Percentiles rank a stretch among this genome's conserved stretches.
Conservation (phyloP, 1,140 invertebrate genomes). For the Heliconius nattereri region DNA sequence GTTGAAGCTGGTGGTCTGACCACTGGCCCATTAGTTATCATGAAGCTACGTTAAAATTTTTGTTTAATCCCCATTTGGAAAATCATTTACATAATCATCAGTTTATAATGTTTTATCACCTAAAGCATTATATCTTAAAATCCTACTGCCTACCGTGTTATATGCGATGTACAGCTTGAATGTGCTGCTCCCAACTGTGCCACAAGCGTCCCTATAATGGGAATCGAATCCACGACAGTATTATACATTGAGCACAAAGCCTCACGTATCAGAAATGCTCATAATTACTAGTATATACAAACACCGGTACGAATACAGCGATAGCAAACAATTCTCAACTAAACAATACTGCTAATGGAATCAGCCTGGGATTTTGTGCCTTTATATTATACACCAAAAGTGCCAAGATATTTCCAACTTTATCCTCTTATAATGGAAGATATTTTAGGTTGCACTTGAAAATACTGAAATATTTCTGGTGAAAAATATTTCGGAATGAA, state of each 20-base stretch:
- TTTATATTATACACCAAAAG: not conserved
- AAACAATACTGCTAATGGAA: conserved; percentile 6
- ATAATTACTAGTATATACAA: conserved; percentile 4
- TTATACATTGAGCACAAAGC: not conserved
- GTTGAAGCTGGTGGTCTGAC: too few relatives aligned
- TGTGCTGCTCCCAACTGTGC: not conserved
- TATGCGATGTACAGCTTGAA: too few relatives aligned
- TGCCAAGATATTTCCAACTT: not conserved
- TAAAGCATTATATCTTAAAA: too few relatives aligned
- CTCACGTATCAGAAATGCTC: not conserved
- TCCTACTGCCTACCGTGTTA: too few relatives aligned
- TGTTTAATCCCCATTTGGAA: too few relatives aligned
- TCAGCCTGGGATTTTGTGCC: not conserved
- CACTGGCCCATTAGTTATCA: too few relatives aligned
- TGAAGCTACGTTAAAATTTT: too few relatives aligned
- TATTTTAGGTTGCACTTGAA: not conserved
- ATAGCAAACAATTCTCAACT: conserved; percentile 8
- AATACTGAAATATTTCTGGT: not conserved
- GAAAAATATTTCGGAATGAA: conserved; percentile 3
- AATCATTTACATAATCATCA: too few relatives aligned
- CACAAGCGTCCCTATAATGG: not conserved
- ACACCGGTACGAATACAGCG: not conserved
- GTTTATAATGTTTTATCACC: too few relatives aligned
- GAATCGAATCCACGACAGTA: not conserved
- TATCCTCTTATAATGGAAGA: not conserved